Base-by-base conservation (phyloP, 2,797 vertebrate species). In the Oreochromis mossambicus region DNA sequence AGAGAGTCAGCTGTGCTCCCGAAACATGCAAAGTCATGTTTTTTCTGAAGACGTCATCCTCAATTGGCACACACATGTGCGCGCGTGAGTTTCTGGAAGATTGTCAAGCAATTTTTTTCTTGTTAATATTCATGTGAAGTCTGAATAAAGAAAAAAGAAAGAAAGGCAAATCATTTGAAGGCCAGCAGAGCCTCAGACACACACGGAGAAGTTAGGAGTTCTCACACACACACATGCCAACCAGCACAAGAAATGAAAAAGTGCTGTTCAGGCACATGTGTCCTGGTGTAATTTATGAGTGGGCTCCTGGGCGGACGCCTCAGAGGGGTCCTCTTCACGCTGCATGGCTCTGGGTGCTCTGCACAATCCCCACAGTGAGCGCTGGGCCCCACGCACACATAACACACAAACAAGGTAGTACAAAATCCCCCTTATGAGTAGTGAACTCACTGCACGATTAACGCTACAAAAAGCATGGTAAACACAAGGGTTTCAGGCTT, bases 201-300 rank as follows among this genome's bases (percentile, higher is more conserved):
- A 77, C 14, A 54, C 50, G 29, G 13, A 78, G 85, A 17, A n/a
- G 48, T 51, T 81, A 61, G 78, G 81, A 83, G 73, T n/a, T 8
- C 81, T 24, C 75, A 46, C 79, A 79, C 70, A 15, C 56, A 1
- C 32, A 43, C 21, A 26, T 0, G 21, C 24, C 32, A 5, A 19
- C 14, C 26, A 73, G 85, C 96, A 78, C 89, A 94, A 96, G 96
- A 96, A 87, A 81, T 86, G 95, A 77, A 95, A 96, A 96, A 97
- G 91, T 93, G 92, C 96, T 95, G 94, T 91, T 94, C 91, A 87
- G 86, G 91, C 90, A 95, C 94, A 95, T 95, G 96, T 96, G 95
- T 96, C 96, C 95, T 87, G 95, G 92, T 95, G 96, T 97, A 97
- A 97, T 96, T 95, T 94, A 96, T 96, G 97, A 97, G 96, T 95